Conservation (phyloP, 2,113 vertebrate species). For the Hippocampus abdominalis region DNA sequence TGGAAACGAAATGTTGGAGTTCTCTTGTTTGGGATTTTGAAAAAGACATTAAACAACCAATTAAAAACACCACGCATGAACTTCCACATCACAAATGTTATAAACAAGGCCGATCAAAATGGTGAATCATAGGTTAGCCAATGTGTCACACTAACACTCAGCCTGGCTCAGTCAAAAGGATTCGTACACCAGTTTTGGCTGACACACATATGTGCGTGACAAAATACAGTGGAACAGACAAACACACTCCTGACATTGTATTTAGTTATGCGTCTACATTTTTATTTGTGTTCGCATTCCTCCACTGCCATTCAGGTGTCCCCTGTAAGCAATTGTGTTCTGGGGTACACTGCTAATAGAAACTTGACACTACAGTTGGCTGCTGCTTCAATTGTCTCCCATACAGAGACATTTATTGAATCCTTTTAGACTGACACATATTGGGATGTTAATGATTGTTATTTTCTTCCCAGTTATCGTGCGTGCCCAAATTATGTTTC, state of each 20-base stretch:
- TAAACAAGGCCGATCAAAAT: slow-evolving; percentile 12
- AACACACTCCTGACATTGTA: slow-evolving; percentile 8
- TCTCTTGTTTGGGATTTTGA: slow-evolving; percentile 18
- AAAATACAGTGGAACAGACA: slow-evolving; percentile 13
- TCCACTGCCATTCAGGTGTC: slow-evolving; percentile 30
- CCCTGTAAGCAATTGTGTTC: slow-evolving; percentile 3
- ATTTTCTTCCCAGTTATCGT: slow-evolving; percentile 33
- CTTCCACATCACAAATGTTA: slow-evolving; percentile 28
- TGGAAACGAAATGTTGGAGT: slow-evolving; percentile 13
- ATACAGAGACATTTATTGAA: slow-evolving; percentile 39
- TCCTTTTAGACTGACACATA: slow-evolving; percentile 38
- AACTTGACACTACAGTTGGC: slow-evolving; percentile 37
- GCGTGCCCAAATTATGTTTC: slow-evolving; percentile 39
- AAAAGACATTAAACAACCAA: slow-evolving; percentile 36
- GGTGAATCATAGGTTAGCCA: slow-evolving; percentile 58
- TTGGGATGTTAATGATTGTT: slow-evolving; percentile 50
- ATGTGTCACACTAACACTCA: slow-evolving; percentile 33
- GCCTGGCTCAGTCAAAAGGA: slow-evolving; percentile 1
- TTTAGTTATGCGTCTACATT: slow-evolving; percentile 8
- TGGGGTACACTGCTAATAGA: slow-evolving; percentile 34
- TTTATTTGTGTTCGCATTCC: slow-evolving; percentile 19
- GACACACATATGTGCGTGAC: not conserved
- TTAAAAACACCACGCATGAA: slow-evolving; percentile 52
- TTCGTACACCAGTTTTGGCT: slow-evolving; percentile 8
- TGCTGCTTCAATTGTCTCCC: slow-evolving; percentile 40